Evolutionary conservation across 2,888 invertebrate species (phyloP).

Genomic region (Drosophila sordidapex): DNA sequence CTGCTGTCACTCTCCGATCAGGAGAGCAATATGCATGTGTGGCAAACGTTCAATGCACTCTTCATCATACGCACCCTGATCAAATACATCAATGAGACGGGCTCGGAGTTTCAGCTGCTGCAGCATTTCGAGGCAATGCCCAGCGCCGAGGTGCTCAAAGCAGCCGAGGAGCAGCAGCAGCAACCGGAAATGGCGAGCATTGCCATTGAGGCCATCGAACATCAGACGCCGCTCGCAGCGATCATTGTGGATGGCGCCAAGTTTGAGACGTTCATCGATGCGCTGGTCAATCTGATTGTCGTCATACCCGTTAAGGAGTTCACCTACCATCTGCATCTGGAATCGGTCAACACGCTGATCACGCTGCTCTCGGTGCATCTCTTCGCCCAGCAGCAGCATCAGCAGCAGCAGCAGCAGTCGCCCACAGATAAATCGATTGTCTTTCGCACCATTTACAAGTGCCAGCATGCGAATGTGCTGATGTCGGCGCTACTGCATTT

Average conservation of each 20-base stretch:
- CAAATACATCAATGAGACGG: conserved; percentile 95
- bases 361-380: conserved; percentile 95
- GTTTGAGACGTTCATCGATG: conserved; percentile 84
- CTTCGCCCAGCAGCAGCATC: conserved; percentile 89
- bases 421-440: conserved; percentile 89
- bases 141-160: conserved; percentile 76
- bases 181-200: conserved; percentile 63
- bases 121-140: conserved; percentile 90
- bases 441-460: conserved; percentile 84
- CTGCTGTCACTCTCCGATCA: conserved; percentile 93
- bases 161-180: conserved; percentile 59
- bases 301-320: conserved; percentile 87
- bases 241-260: conserved; percentile 83
- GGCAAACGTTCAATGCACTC: conserved; percentile 97
- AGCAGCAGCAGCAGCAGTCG: conserved; percentile 85
- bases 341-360: conserved; percentile 94
- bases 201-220: conserved; percentile 76
- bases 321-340: conserved; percentile 94
- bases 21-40: conserved; percentile 91
- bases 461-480: conserved; percentile 86
- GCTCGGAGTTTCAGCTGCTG: conserved; percentile 94
- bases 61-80: conserved; percentile 93
- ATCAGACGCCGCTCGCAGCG: conserved; percentile 43
- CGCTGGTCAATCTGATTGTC: conserved; percentile 84
- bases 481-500: conserved; percentile 93